Evolutionary conservation across 2,113 vertebrate genomes (phyloP).

Genomic region (Orthonyx spaldingii): DNA sequence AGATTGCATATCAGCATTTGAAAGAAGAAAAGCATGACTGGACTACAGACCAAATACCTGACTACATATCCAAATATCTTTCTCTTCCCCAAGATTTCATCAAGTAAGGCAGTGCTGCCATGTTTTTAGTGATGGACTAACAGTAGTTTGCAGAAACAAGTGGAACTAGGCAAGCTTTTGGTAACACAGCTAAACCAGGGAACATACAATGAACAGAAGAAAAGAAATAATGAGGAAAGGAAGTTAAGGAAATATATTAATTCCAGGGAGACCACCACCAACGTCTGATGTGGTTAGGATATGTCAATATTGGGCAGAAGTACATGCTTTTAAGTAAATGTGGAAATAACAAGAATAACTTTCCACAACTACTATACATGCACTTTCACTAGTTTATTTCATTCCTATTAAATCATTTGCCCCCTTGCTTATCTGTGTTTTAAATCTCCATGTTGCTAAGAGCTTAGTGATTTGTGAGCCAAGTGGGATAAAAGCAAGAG

Average conservation of each 20-base stretch:
- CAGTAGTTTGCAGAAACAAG: background rate
- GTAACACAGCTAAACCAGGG: background rate
- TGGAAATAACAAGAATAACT: background rate
- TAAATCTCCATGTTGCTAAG: background rate
- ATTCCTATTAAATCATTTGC: background rate
- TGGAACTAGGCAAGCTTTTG: background rate
- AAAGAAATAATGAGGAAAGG: background rate
- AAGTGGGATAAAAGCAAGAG: background rate
- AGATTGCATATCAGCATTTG: background rate
- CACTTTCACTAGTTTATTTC: background rate
- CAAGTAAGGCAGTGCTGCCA: background rate
- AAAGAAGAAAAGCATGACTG: background rate
- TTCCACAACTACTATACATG: background rate
- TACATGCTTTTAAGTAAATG: background rate
- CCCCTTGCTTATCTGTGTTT: background rate
- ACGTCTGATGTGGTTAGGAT: background rate
- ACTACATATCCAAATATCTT: background rate
- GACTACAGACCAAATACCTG: background rate
- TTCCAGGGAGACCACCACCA: background rate
- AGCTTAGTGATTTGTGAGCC: background rate
- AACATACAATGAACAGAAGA: background rate
- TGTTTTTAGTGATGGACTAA: background rate
- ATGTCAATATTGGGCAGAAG: background rate
- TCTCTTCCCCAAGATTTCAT: background rate
- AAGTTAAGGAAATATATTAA: background rate